phyloP scores from a whole-genome alignment of 2,797 vertebrate genomes.

The Silurus lanzhouensis region DNA sequence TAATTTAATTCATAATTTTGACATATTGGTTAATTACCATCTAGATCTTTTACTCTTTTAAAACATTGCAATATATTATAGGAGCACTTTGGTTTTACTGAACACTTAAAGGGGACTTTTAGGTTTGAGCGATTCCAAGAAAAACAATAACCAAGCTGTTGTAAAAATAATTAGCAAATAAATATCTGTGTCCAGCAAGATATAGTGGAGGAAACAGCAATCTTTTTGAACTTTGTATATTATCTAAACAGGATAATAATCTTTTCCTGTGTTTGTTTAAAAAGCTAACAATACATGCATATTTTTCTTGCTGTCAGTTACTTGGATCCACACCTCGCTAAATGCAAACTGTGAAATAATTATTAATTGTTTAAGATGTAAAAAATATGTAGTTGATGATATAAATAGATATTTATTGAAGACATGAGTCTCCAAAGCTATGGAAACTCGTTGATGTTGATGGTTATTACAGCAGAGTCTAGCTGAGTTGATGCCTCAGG shows the following conservation, averaged over 20 bases:
- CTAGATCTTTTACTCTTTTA: background rate
- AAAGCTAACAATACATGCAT: background rate
- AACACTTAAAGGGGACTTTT: background rate
- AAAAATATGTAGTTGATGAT: background rate
- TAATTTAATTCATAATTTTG: too few relatives aligned
- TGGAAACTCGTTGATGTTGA: background rate
- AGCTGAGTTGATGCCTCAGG: background rate
- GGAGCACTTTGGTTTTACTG: background rate
- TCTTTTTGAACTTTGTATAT: background rate
- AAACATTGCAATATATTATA: background rate
- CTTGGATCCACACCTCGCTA: background rate
- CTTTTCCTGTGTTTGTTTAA: background rate
- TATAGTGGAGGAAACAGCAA: slow-evolving; percentile 46
- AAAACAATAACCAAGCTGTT: background rate
- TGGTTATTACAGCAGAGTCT: background rate
- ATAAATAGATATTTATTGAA: background rate
- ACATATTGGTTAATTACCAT: background rate
- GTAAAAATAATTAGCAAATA: background rate
- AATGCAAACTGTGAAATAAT: background rate
- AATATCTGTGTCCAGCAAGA: slow-evolving; percentile 24
- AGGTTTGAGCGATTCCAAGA: slow-evolving; percentile 15
- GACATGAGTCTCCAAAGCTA: background rate
- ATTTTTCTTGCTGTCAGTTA: background rate
- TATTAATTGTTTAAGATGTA: slow-evolving; percentile 15
- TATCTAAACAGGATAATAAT: background rate